Base-by-base conservation (phyloP, 2,888 invertebrate species). In the Philereme vetulata region DNA sequence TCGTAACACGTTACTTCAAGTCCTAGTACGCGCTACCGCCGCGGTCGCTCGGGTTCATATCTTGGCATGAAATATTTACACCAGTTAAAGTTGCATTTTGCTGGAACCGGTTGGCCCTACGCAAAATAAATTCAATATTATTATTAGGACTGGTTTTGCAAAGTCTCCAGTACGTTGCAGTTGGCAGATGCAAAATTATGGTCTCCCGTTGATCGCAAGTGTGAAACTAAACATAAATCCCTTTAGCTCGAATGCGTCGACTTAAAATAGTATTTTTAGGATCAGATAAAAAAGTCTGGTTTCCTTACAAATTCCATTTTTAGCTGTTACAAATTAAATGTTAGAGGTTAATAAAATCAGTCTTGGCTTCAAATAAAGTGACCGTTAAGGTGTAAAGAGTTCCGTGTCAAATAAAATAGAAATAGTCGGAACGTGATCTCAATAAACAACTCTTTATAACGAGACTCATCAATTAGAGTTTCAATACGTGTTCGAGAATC, bases 1-100 rank as follows among this genome's bases (percentile, higher is more conserved):
- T 47, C 35, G 54, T 57, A 33, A 33, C 48, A 34, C 7, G 38
- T 4, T 5, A n/a, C 45, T 55, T 44, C 10, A 10, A 32, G 10
- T 48, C 44, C 38, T 43, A 68, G 66, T 68, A 62, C 62, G 45
- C 21, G 60, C 56, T n/a, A 52, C 56, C 4, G 33, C 62, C 62
- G 50, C 53, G 44, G 51, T 21, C 56, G 55, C 60, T 60, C 4
- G 55, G 51, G 50, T 54, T 60, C 51, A 21, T 11, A 32, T 40
- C 35, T 42, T 43, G 8, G 38, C 3, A 34, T 34, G 5, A 48
- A 48, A 35, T 35, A 10, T 35, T 49, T 38, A 7, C 21, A 21
- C 38, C 36, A 36, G 48, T 48, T 21, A 48, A 51, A n/a, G 47
- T 36, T 35, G 5, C 38, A 46, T 47, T 46, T 48, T 33, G 8